Percentiles rank a stretch among this genome's conserved stretches.
These are phyloP conservation scores for Unio delphinus DNA, from an alignment of 2,888 invertebrate genomes.

Conservation along the genomic window DNA sequence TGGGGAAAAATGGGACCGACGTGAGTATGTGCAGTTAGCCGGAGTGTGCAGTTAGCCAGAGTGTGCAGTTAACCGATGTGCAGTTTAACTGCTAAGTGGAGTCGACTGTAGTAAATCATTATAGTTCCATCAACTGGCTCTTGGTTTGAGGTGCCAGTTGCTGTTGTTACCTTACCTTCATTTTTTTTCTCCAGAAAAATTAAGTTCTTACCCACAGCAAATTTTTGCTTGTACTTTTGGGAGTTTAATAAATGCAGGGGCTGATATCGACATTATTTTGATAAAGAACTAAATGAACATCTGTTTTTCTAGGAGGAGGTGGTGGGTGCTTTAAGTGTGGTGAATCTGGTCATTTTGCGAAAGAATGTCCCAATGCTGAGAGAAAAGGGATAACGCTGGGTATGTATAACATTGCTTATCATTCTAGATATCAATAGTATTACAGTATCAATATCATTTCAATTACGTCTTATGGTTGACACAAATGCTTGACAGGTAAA, in stretches of 20 bases:
- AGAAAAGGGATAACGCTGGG: constrained; percentile 13
- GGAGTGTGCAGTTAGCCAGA: too few species aligned
- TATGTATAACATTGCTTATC: constrained; percentile 12
- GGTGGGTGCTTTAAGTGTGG: constrained; percentile 59
- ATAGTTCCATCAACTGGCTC: too few species aligned
- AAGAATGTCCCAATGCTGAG: constrained; percentile 24
- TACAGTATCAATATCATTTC: too few species aligned
- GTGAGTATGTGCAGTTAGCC: too few species aligned
- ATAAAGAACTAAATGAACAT: background rate
- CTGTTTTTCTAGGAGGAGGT: constrained; percentile 11
- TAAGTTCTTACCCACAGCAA: background rate
- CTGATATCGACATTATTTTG: background rate
- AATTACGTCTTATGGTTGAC: too few species aligned
- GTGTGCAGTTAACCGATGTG: too few species aligned
- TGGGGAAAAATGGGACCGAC: too few species aligned
- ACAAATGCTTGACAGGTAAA: too few species aligned
- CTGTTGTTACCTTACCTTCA: too few species aligned
- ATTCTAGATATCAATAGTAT: background rate
- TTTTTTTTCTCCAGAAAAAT: background rate
- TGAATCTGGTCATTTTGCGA: constrained; percentile 56
- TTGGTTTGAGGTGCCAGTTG: too few species aligned
- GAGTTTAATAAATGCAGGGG: background rate
- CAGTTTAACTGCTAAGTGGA: too few species aligned
- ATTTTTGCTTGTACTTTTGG: background rate
- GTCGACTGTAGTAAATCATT: too few species aligned